These are phyloP conservation scores for Lanistes nyassanus DNA, from an alignment of 1,140 invertebrate genomes.

Conservation along the genomic window DNA sequence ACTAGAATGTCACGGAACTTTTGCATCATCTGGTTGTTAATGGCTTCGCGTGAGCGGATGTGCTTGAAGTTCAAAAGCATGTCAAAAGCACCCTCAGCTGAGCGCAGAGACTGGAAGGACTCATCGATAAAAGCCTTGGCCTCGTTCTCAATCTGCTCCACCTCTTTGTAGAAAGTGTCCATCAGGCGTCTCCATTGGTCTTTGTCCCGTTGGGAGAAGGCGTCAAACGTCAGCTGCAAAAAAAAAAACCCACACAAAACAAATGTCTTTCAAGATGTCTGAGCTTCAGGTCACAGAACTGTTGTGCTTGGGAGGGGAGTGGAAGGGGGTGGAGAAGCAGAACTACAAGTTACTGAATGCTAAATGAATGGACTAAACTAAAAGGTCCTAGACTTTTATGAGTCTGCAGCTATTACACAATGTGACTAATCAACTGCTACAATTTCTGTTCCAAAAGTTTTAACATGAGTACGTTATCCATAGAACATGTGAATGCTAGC, in stretches of 20 bases:
- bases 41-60: slow-evolving; percentile 78
- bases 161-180: slow-evolving; percentile 79
- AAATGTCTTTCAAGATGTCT: too few relatives aligned
- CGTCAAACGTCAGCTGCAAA: slow-evolving; percentile 79
- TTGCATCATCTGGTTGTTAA: slow-evolving; percentile 77
- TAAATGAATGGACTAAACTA: too few relatives aligned
- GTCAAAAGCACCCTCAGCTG: slow-evolving; percentile 81
- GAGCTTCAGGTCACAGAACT: too few relatives aligned
- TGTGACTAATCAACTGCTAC: too few relatives aligned
- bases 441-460: not conserved
- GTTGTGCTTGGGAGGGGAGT: too few relatives aligned
- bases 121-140: slow-evolving; percentile 86
- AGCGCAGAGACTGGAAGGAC: slow-evolving; percentile 82
- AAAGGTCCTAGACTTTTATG: too few relatives aligned
- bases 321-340: too few relatives aligned
- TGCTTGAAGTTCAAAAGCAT: slow-evolving; percentile 83
- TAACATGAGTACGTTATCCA: not conserved
- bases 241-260: slow-evolving; percentile 19
- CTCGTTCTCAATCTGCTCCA: slow-evolving; percentile 80
- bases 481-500: too few relatives aligned
- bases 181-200: slow-evolving; percentile 86
- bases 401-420: too few relatives aligned
- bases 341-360: too few relatives aligned
- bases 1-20: slow-evolving; percentile 88
- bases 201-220: slow-evolving; percentile 79